Base-by-base conservation (phyloP, 2,888 invertebrate genomes). In the Neoascia interrupta region DNA sequence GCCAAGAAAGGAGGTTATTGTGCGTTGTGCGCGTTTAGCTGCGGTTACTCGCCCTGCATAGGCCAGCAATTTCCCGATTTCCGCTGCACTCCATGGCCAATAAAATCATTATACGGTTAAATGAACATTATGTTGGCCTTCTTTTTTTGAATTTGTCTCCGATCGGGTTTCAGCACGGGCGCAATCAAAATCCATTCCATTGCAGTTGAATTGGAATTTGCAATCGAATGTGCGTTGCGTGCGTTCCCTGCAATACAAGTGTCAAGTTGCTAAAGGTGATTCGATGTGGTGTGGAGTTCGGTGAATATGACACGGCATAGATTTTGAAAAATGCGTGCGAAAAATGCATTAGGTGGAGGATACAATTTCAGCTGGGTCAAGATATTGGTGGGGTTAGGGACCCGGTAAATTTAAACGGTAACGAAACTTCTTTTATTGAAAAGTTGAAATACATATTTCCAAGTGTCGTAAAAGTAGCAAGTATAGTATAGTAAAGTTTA, bases 1-100 rank as follows among this genome's bases (percentile, higher is more conserved):
- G 16, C 66, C 79, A 79, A 61, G 79, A 79, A 79, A 79, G 51
- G 68, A 73, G 79, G 66, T 79, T 68, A 72, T 79, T 73, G 79
- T 79, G 79, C 73, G 72, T 72, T 79, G 26, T 31, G 72, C 60
- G 53, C 72, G 26, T 76, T 72, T 58, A 72, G 26, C 64, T 53
- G 64, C 49, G 58, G 60, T 61, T 72, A 15, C 36, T 23, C 10
- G 51, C 54, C 6, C 37, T 23, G 63, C 69, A 63, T 69, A 45
- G 47, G 53, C 37, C 54, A 43, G 60, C 58, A 18, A 54, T 74
- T 56, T 75, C 28, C 41, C 36, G 26, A 66, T 74, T 45, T 37
- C 19, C 26, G 31, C n/a, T n/a, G n/a, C n/a, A n/a, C n/a, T n/a
- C n/a, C n/a, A n/a, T n/a, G n/a, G n/a, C n/a, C n/a, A n/a, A n/a